Percentiles rank a stretch among this genome's conserved stretches.
Conservation (phyloP, 2,113 vertebrate species). For the Neotoma lepida region DNA sequence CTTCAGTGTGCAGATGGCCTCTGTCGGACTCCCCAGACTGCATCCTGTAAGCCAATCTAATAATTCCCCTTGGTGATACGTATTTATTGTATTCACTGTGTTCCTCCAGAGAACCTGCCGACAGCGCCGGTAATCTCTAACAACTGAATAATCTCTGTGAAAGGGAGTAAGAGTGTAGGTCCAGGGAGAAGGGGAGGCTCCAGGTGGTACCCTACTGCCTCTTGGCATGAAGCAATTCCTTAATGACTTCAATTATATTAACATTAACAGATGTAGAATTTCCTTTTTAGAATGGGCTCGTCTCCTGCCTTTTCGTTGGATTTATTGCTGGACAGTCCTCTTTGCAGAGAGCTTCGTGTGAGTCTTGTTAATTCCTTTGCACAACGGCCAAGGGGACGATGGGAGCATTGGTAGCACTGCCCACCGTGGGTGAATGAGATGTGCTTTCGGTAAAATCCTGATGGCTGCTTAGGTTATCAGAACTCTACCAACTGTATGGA, state of each 20-base stretch:
- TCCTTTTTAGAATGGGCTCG: background rate
- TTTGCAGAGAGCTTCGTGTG: conserved; percentile 34
- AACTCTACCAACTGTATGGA: background rate
- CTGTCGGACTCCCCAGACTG: background rate
- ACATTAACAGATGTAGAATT: conserved; percentile 56
- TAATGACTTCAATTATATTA: conserved; percentile 14
- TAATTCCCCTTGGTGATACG: background rate
- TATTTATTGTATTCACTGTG: background rate
- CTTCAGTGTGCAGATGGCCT: no score
- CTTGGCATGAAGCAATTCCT: background rate
- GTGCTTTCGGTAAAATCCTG: background rate
- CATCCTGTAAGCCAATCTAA: background rate
- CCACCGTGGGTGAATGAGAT: background rate
- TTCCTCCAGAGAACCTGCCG: background rate
- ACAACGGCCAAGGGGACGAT: background rate
- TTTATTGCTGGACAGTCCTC: conserved; percentile 53
- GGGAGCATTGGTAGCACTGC: background rate
- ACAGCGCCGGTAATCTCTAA: background rate
- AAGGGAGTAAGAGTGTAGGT: background rate
- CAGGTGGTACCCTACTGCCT: background rate
- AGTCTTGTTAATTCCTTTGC: conserved; percentile 6
- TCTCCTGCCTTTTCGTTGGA: conserved; percentile 48
- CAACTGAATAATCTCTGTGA: background rate
- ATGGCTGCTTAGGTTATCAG: background rate
- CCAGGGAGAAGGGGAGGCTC: background rate